phyloP scores from a whole-genome alignment of 2,113 vertebrate genomes.

The Zosterops lateralis region DNA sequence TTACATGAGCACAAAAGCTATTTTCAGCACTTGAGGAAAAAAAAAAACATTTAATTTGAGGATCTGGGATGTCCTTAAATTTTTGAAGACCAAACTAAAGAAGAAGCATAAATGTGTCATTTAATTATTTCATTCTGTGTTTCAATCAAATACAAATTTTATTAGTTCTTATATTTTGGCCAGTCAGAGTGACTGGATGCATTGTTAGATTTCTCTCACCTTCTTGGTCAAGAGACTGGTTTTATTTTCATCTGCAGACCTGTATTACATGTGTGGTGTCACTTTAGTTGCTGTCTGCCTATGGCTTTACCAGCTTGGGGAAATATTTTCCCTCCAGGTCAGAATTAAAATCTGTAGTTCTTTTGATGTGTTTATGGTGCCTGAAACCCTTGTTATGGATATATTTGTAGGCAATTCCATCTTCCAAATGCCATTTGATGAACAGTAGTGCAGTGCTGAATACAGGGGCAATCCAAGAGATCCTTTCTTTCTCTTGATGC shows the following conservation, averaged over 20 bases:
- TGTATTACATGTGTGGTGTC: neutral
- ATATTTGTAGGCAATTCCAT: neutral
- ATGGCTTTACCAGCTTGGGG: neutral
- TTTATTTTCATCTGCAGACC: neutral
- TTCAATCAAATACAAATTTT: neutral
- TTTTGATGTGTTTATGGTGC: neutral
- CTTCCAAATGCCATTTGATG: neutral
- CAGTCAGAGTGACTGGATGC: neutral
- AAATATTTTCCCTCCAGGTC: neutral
- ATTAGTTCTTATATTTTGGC: neutral
- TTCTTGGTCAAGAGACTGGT: neutral
- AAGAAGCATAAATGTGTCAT: neutral
- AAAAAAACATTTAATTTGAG: neutral
- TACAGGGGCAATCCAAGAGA: neutral
- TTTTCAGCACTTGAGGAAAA: neutral
- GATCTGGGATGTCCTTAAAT: neutral
- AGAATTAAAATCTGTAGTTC: neutral
- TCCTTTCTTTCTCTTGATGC: neutral
- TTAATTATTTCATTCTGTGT: neutral
- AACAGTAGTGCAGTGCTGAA: neutral
- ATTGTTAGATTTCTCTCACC: neutral
- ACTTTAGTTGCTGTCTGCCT: neutral
- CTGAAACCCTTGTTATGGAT: neutral
- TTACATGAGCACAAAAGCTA: neutral
- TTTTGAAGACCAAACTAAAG: neutral